These are phyloP conservation scores for Celastrina argiolus DNA, from an alignment of 2,888 invertebrate species.

Conservation along the genomic window DNA sequence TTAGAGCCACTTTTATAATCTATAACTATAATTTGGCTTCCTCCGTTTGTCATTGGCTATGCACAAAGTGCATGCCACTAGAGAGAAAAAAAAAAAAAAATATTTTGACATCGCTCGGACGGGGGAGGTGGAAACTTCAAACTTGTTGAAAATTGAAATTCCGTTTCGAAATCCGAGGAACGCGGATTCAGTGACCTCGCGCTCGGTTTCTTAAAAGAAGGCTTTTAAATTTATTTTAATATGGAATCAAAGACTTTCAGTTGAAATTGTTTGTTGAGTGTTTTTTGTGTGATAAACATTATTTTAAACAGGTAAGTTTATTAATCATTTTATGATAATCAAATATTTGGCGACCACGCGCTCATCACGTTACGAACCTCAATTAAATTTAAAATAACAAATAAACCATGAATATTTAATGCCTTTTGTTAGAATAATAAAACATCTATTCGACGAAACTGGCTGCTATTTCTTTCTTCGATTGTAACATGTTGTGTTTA, in stretches of 20 bases:
- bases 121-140: slow-evolving; percentile 2
- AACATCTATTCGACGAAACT: neutral
- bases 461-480: neutral
- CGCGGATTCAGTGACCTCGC: slow-evolving; percentile 1
- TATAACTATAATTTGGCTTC: too few relatives aligned
- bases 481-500: neutral
- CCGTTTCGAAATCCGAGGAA: slow-evolving; percentile 2
- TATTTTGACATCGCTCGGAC: neutral
- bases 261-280: neutral
- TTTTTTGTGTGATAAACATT: neutral
- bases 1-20: too few relatives aligned
- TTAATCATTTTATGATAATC: neutral
- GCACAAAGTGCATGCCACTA: too few relatives aligned
- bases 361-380: slow-evolving; percentile 4
- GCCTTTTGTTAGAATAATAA: neutral
- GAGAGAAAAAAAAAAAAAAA: neutral
- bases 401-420: neutral
- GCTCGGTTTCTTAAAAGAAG: neutral
- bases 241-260: slow-evolving; percentile 5
- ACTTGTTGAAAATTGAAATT: slow-evolving; percentile 6
- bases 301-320: slow-evolving; percentile 10
- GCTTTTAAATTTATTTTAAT: neutral
- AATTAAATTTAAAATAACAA: neutral
- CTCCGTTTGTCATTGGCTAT: too few relatives aligned
- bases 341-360: slow-evolving; percentile 10